phyloP scores from a whole-genome alignment of 1,140 invertebrate species.

The Nomia melanderi region DNA sequence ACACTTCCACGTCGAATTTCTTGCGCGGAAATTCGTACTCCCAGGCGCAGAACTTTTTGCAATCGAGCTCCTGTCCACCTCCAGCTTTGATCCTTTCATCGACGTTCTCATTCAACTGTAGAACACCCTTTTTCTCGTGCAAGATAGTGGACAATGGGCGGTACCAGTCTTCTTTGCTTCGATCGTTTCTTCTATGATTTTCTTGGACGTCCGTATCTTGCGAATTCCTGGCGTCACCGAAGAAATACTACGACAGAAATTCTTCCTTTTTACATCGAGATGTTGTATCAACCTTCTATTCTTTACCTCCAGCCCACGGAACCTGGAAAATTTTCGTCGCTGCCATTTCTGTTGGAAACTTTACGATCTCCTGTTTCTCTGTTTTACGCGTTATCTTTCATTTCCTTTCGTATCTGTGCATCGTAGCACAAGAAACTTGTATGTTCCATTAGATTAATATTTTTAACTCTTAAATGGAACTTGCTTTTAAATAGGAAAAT shows the following conservation, averaged over 20 bases:
- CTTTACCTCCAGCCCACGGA: not conserved
- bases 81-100: constrained; percentile 74
- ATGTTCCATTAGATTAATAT: too few species aligned
- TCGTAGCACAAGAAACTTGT: too few species aligned
- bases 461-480: too few species aligned
- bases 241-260: constrained; percentile 38
- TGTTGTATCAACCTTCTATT: not conserved
- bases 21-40: constrained; percentile 75
- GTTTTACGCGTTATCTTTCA: too few species aligned
- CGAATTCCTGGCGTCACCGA: constrained; percentile 35
- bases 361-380: not conserved
- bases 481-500: too few species aligned
- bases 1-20: constrained; percentile 18
- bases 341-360: not conserved
- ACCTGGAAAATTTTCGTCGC: constrained; percentile 35
- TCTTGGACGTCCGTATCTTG: constrained; percentile 4
- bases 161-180: not conserved
- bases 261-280: constrained; percentile 22
- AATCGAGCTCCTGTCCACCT: constrained; percentile 74
- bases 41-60: constrained; percentile 81
- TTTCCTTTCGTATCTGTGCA: too few species aligned
- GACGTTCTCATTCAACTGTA: constrained; percentile 75
- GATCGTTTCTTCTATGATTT: constrained; percentile 17
- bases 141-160: constrained; percentile 55
- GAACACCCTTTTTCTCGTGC: constrained; percentile 73